Conservation (phyloP, 2,888 invertebrate genomes). For the Ecliptopera silaceata region DNA sequence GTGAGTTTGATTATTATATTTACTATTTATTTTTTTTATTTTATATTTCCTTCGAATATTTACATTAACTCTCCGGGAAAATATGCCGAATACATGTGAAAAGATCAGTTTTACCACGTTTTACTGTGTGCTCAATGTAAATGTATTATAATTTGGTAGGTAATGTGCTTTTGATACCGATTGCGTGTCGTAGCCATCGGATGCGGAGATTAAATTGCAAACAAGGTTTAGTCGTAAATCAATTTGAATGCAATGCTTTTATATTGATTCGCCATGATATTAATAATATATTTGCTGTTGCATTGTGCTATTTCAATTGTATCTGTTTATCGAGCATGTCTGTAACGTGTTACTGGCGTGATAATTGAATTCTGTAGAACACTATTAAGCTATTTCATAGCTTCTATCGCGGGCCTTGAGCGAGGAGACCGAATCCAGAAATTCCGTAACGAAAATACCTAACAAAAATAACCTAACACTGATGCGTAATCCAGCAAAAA, state of each 20-base stretch:
- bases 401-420: no score
- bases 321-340: not conserved
- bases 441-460: no score
- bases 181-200: slow-evolving; percentile 67
- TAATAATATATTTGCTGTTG: slow-evolving; percentile 20
- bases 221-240: slow-evolving; percentile 72
- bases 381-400: not conserved
- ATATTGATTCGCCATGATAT: slow-evolving; percentile 37
- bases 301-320: not conserved
- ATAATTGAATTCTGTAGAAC: not conserved
- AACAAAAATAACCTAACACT: no score
- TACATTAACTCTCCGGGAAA: no score
- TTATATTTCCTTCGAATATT: no score
- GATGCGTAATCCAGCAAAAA: no score
- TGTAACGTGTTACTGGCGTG: not conserved
- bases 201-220: slow-evolving; percentile 72
- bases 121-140: not conserved
- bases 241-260: slow-evolving; percentile 61
- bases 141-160: slow-evolving; percentile 53
- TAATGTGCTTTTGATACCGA: slow-evolving; percentile 66
- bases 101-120: no score
- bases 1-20: no score
- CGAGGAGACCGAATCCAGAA: no score
- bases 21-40: no score
- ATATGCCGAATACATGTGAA: no score